Percentiles rank a stretch among this genome's conserved stretches.
Evolutionary conservation across 2,113 vertebrate genomes (phyloP).

Genomic region (Aldabrachelys gigantea): DNA sequence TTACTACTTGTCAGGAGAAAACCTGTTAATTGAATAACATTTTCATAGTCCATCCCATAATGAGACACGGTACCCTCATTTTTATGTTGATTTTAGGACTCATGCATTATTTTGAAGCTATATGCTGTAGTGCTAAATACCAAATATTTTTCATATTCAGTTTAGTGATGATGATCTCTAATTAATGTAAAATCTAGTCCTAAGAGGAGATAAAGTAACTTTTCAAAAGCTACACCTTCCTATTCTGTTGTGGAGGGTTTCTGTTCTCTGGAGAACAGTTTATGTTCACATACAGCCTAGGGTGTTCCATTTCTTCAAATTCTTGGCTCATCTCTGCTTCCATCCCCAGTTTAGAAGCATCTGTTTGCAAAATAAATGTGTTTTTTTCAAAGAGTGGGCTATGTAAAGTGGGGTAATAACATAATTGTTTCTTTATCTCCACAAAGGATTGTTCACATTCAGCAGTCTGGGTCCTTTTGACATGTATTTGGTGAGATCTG

Average conservation of each 20-base stretch:
- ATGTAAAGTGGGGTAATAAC: conserved; percentile 29
- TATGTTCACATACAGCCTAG: conserved; percentile 14
- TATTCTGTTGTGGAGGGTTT: conserved; percentile 54
- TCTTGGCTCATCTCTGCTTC: background rate
- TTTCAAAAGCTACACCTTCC: conserved; percentile 44
- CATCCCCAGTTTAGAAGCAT: background rate
- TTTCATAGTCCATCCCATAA: background rate
- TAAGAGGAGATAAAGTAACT: conserved; percentile 42
- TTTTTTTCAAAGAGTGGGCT: background rate
- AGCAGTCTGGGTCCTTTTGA: conserved; percentile 27
- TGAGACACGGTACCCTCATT: background rate
- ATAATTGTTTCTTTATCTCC: conserved; percentile 44
- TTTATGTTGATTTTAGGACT: background rate
- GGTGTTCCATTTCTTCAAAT: background rate
- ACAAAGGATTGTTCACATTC: background rate
- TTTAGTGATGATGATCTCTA: conserved; percentile 40
- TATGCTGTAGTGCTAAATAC: conserved; percentile 20
- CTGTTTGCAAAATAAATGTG: background rate
- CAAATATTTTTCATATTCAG: conserved; percentile 25
- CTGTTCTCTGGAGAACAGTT: conserved; percentile 45
- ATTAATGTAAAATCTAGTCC: conserved; percentile 66
- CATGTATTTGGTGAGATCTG: background rate
- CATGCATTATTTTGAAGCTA: background rate
- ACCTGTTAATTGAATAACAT: background rate
- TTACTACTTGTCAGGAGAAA: background rate